phyloP scores from a whole-genome alignment of 2,888 invertebrate genomes.

The Dicranocentrus wangi region DNA sequence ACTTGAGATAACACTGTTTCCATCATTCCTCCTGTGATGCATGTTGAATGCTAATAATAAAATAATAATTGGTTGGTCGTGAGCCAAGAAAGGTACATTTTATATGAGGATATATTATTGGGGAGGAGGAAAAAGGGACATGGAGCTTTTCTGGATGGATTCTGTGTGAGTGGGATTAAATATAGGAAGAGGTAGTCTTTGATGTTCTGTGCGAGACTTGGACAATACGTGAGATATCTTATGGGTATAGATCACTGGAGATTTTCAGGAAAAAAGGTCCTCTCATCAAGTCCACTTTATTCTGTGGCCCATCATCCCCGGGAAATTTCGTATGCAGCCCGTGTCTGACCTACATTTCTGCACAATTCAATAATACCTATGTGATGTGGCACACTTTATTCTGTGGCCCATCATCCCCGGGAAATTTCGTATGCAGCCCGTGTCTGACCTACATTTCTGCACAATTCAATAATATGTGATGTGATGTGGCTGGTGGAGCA shows the following conservation, averaged over 20 bases:
- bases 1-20: constrained; percentile 24
- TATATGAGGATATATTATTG: not conserved
- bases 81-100: constrained; percentile 46
- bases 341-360: constrained; percentile 57
- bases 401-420: not conserved
- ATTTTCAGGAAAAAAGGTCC: not conserved
- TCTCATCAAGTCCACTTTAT: not conserved
- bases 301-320: not conserved
- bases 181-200: constrained; percentile 38
- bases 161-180: no score
- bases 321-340: constrained; percentile 44
- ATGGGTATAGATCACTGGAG: not conserved
- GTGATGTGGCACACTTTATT: not conserved
- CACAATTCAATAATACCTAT: not conserved
- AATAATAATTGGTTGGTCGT: constrained; percentile 57
- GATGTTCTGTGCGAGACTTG: constrained; percentile 21
- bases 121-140: constrained; percentile 15
- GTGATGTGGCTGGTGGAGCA: not conserved
- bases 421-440: constrained; percentile 46
- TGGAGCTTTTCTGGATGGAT: no score
- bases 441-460: constrained; percentile 57
- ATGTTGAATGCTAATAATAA: constrained; percentile 45
- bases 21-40: constrained; percentile 10
- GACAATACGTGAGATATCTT: constrained; percentile 24
- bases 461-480: not conserved